Conservation (phyloP, 2,888 invertebrate genomes). For the Melanostoma scalare region DNA sequence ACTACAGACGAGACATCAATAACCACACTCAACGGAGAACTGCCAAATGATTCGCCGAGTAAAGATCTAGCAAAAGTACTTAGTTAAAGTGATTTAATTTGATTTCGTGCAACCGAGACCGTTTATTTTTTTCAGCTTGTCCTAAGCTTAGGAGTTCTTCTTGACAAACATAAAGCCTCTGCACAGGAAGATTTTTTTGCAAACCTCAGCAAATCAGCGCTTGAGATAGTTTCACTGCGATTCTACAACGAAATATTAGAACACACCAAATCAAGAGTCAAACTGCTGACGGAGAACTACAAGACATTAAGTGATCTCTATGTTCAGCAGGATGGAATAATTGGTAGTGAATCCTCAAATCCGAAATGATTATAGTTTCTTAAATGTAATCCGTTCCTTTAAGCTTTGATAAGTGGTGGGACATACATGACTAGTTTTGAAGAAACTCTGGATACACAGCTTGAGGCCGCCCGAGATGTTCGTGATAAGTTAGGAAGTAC, state of each 20-base stretch:
- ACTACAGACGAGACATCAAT: neutral
- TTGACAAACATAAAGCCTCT: constrained; percentile 80
- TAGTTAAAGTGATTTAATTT: neutral
- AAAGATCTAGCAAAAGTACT: constrained; percentile 55
- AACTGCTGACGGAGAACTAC: constrained; percentile 77
- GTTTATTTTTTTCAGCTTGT: constrained; percentile 76
- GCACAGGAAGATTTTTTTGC: constrained; percentile 82
- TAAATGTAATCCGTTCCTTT: neutral
- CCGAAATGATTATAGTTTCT: neutral
- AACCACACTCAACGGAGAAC: constrained; percentile 8
- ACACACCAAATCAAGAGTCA: constrained; percentile 79
- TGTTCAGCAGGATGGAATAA: constrained; percentile 80
- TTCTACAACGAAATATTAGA: constrained; percentile 80
- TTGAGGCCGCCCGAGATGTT: constrained; percentile 79
- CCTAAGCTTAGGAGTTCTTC: constrained; percentile 78
- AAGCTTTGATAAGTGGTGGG: constrained; percentile 80
- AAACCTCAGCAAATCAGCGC: constrained; percentile 79
- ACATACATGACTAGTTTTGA: constrained; percentile 80
- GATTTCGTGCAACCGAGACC: neutral
- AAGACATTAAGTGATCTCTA: constrained; percentile 79
- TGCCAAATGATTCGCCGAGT: constrained; percentile 30
- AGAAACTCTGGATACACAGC: constrained; percentile 79
- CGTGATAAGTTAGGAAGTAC: constrained; percentile 81
- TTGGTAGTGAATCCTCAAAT: constrained; percentile 74
- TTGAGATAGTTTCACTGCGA: constrained; percentile 77